These are phyloP conservation scores for Myotis vivesi DNA, from an alignment of 2,797 vertebrate species.

Conservation along the genomic window DNA sequence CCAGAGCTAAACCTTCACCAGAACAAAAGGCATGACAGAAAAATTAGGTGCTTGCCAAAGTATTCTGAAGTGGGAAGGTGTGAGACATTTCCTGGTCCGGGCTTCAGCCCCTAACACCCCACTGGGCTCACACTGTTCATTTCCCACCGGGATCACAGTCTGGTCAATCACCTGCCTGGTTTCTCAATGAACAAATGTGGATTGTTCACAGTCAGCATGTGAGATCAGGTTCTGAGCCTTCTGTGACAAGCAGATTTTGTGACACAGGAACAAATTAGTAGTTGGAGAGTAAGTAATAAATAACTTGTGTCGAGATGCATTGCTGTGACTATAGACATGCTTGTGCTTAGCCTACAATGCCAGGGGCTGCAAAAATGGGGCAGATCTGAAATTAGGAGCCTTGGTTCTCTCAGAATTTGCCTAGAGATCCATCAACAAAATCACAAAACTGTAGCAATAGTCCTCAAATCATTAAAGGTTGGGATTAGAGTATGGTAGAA, in stretches of 20 bases:
- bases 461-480: not conserved
- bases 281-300: conserved; percentile 34
- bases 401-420: not conserved
- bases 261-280: conserved; percentile 40
- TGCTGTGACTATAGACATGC: not conserved
- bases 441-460: not conserved
- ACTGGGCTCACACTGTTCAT: not conserved
- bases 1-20: conserved; percentile 10
- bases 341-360: not conserved
- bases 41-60: conserved; percentile 36
- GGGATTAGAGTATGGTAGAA: not conserved
- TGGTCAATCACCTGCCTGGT: not conserved
- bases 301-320: not conserved
- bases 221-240: not conserved
- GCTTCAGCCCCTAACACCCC: not conserved
- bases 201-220: not conserved
- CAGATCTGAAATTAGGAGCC: not conserved
- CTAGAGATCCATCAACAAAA: not conserved
- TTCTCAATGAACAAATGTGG: conserved; percentile 57
- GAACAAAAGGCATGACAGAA: conserved; percentile 61
- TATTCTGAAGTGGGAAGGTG: conserved; percentile 48
- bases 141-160: not conserved
- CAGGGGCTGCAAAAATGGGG: no score
- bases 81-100: conserved; percentile 54
- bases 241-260: conserved; percentile 21